Evolutionary conservation across 2,888 invertebrate genomes (phyloP).

Genomic region (Cryptocephalus moraei): DNA sequence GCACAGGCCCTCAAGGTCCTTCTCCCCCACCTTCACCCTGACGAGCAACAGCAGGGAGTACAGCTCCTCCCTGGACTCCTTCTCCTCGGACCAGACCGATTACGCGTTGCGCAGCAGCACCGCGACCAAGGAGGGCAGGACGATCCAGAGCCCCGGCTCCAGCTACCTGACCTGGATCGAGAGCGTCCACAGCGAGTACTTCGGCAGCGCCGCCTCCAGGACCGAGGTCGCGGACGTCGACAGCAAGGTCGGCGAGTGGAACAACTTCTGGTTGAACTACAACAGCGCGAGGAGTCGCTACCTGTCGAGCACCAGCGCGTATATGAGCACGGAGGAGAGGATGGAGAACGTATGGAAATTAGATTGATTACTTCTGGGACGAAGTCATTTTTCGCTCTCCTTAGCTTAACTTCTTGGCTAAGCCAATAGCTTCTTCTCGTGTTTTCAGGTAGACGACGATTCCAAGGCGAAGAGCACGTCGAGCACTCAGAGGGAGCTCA

Average conservation of each 20-base stretch:
- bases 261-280: slow-evolving; percentile 39
- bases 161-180: slow-evolving; percentile 38
- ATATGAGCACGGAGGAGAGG: slow-evolving; percentile 19
- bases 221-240: slow-evolving; percentile 23
- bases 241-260: slow-evolving; percentile 38
- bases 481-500: slow-evolving; percentile 33
- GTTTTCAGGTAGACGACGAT: slow-evolving; percentile 25
- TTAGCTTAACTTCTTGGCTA: too few relatives aligned
- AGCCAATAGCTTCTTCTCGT: not conserved
- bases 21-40: slow-evolving; percentile 24
- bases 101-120: slow-evolving; percentile 20
- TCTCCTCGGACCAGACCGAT: slow-evolving; percentile 11
- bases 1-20: slow-evolving; percentile 31
- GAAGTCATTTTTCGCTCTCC: too few relatives aligned
- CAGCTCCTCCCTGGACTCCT: slow-evolving; percentile 28
- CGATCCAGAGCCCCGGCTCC: slow-evolving; percentile 29
- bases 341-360: slow-evolving; percentile 8
- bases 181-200: slow-evolving; percentile 34
- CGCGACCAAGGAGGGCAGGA: slow-evolving; percentile 22
- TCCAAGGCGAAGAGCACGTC: slow-evolving; percentile 33
- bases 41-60: slow-evolving; percentile 21
- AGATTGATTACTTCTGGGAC: not conserved
- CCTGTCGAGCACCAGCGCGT: slow-evolving; percentile 25
- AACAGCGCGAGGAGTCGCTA: slow-evolving; percentile 32
- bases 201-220: slow-evolving; percentile 16